These are phyloP conservation scores for Trichomycterus rosablanca DNA, from an alignment of 2,113 vertebrate genomes.

Conservation along the genomic window DNA sequence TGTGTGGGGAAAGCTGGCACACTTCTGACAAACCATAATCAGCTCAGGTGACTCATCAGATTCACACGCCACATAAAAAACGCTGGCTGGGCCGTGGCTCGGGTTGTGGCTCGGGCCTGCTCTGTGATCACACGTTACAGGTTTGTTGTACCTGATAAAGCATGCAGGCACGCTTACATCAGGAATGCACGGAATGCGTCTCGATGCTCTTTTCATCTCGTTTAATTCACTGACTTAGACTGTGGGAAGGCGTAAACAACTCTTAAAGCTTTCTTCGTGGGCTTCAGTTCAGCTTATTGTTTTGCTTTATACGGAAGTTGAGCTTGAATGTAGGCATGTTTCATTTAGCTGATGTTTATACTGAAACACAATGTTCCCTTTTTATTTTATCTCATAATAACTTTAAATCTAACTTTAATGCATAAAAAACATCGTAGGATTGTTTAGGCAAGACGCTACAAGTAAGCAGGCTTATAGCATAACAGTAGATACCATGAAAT, in stretches of 20 bases:
- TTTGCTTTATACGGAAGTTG: not conserved
- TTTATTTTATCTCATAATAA: conserved; percentile 1
- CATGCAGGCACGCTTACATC: conserved; percentile 34
- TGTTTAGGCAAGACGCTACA: no score
- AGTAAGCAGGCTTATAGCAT: no score
- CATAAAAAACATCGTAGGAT: not conserved
- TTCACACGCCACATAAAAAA: conserved; percentile 39
- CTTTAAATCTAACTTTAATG: not conserved
- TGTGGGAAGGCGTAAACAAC: conserved; percentile 16
- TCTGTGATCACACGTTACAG: conserved; percentile 55
- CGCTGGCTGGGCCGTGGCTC: conserved; percentile 20
- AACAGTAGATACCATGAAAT: no score
- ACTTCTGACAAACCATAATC: conserved; percentile 33
- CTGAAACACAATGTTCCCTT: not conserved
- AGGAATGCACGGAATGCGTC: conserved; percentile 55
- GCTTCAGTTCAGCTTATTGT: not conserved
- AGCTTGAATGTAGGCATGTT: not conserved
- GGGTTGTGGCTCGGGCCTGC: conserved; percentile 1
- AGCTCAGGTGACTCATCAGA: conserved; percentile 41
- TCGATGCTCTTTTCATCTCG: conserved; percentile 6
- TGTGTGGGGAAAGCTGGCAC: conserved; percentile 3
- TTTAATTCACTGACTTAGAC: conserved; percentile 7
- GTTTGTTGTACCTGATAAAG: conserved; percentile 57
- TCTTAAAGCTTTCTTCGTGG: conserved; percentile 18
- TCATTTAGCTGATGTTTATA: conserved; percentile 1